Evolutionary conservation across 37 sponge, comb jelly and placozoan species (phyloP).

Genomic region (Geodia barretti): DNA sequence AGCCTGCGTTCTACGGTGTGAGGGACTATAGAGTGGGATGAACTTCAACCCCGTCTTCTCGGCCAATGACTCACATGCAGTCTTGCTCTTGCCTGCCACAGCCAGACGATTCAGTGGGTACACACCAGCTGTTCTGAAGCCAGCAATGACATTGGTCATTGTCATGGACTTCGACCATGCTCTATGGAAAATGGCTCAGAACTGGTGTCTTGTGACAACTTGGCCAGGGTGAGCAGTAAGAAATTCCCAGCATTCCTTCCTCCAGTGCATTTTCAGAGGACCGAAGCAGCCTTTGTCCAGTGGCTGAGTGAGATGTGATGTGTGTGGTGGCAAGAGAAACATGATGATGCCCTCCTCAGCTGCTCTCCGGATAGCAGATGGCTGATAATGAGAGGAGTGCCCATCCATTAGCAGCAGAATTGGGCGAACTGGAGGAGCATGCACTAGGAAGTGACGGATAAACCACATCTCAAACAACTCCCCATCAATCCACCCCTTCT

Average conservation of each 20-base stretch:
- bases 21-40: no score
- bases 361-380: constrained; percentile 31
- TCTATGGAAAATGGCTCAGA: constrained; percentile 8
- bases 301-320: constrained; percentile 71
- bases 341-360: constrained; percentile 39
- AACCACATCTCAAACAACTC: constrained; percentile 63
- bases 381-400: constrained; percentile 62
- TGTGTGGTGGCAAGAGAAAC: constrained; percentile 64
- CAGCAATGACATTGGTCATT: no score
- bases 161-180: no score
- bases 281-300: constrained; percentile 62
- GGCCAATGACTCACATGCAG: no score
- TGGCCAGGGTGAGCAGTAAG: constrained; percentile 18
- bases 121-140: no score
- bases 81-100: no score
- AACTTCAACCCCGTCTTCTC: no score
- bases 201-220: constrained; percentile 15
- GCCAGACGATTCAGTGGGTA: no score
- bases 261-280: constrained; percentile 48
- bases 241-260: constrained; percentile 28
- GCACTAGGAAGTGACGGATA: constrained; percentile 23
- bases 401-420: constrained; percentile 72
- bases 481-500: constrained; percentile 47
- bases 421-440: constrained; percentile 33
- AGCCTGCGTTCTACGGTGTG: no score